Base-by-base conservation (phyloP, 2,113 vertebrate species). In the Boulengerochromis microlepis region DNA sequence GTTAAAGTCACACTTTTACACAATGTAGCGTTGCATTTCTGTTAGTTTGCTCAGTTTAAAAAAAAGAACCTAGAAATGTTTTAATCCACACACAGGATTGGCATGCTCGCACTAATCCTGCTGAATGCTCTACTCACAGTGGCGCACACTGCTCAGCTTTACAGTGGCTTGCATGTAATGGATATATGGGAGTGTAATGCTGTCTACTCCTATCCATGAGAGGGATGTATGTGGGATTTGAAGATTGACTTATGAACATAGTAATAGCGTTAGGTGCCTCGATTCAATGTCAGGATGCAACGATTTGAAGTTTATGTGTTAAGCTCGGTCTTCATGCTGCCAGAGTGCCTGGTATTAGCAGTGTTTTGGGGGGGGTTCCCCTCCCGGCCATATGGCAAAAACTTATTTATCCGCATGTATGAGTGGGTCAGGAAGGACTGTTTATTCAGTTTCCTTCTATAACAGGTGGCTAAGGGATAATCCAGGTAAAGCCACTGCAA, bases 391-490 rank as follows among this genome's bases (percentile, higher is more conserved):
- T 82, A 89, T 86, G 88, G 74, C 38, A 29, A 78, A 69, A 80
- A 78, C 50, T 16, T 80, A 69, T 59, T 61, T 64, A 22, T 85
- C 18, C 15, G 5, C 47, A 29, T 88, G 47, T 84, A 81, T 88
- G 84, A 83, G 69, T 87, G 83, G 84, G 84, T 86, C 24, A 90
- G 81, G 56, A 76, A 87, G 83, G 80, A 7, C 81, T 93, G 80
- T 94, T 88, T 89, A 80, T 91, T 93, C 42, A 50, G 91, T 92
- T 94, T 94, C 90, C 87, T 95, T 90, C 91, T 83, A 89, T 1
- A 97, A 96, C 97, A 98, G 97, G 96, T 98, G 97, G 97, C 95
- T 85, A 81, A 90, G 89, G 96, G 97, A 98, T 98, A 97, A 97
- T 97, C 31, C 95, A 97, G 95, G 96, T 97, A 97, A 98, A 97